Conservation (phyloP, 1,140 invertebrate species). For the Eumeta japonica region DNA sequence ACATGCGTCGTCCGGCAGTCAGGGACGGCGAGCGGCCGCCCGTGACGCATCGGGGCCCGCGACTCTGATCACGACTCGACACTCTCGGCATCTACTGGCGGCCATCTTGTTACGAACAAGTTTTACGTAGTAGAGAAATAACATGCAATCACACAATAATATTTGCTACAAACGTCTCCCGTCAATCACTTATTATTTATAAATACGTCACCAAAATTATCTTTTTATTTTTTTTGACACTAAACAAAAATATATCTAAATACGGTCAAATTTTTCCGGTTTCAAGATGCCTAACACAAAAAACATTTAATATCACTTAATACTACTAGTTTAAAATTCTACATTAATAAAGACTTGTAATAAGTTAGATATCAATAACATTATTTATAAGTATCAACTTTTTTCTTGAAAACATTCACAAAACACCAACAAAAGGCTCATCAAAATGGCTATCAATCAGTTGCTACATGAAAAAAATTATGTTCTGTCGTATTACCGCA, state of each 20-base stretch:
- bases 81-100: conserved; percentile 46
- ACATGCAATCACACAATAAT: conserved; percentile 25
- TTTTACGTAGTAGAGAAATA: conserved; percentile 48
- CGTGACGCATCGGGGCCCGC: conserved; percentile 50
- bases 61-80: conserved; percentile 53
- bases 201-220: neutral
- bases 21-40: conserved; percentile 21
- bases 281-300: conserved; percentile 8
- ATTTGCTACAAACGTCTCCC: neutral
- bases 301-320: neutral
- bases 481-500: conserved; percentile 51
- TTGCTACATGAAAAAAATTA: conserved; percentile 48
- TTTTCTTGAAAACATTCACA: conserved; percentile 54
- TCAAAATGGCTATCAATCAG: conserved; percentile 57
- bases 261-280: conserved; percentile 42
- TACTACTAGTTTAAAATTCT: neutral
- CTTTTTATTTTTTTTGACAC: conserved; percentile 7
- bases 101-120: conserved; percentile 55
- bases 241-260: conserved; percentile 32
- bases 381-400: conserved; percentile 3
- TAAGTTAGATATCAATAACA: neutral
- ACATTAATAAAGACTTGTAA: neutral
- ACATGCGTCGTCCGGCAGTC: conserved; percentile 15
- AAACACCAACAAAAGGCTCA: conserved; percentile 58
- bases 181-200: neutral